Base-by-base conservation (phyloP, 2,797 vertebrate species). In the Sparidentex hasta region DNA sequence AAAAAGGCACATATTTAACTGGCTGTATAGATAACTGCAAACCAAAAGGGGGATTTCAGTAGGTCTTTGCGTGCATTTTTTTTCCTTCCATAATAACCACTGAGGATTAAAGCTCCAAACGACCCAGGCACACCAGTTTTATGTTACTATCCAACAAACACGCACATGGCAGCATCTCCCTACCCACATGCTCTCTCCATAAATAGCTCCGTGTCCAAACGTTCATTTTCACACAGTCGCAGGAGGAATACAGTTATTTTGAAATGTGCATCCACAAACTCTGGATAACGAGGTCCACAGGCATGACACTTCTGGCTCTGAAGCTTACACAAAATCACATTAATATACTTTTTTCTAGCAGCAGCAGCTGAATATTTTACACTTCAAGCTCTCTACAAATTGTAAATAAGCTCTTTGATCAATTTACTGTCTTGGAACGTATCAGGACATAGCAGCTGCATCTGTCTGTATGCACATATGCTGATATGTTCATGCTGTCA, bases 131-230 rank as follows among this genome's bases (percentile, higher is more conserved):
- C 67, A 71, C 57, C 6, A 7, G 77, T 82, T 76, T 56, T 69
- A 64, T 51, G 63, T 74, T 68, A 84, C 61, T 63, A 67, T 69
- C 67, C 41, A 69, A 71, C 75, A 79, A 20, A 83, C 76, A 78
- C 74, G 86, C 80, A 80, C 81, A 85, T 4, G 48, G 74, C 73
- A 74, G 46, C 65, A 77, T 85, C 81, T 81, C 63, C 25, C 80
- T 70, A 51, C 84, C 87, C 78, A 85, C 81, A 80, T 62, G 65
- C 75, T 57, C 29, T 6, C 17, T 69, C 89, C 73, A 87, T 77
- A 89, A 90, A 92, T 88, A 92, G 68, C 89, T 81, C 73, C 1
- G 52, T 79, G 74, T 88, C 88, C 50, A 88, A 91, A 84, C 70
- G 29, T 74, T 88, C 61, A 76, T 87, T 80, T 84, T 83, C 84